phyloP scores from a whole-genome alignment of 2,888 invertebrate species.

The Notodonta ziczac region DNA sequence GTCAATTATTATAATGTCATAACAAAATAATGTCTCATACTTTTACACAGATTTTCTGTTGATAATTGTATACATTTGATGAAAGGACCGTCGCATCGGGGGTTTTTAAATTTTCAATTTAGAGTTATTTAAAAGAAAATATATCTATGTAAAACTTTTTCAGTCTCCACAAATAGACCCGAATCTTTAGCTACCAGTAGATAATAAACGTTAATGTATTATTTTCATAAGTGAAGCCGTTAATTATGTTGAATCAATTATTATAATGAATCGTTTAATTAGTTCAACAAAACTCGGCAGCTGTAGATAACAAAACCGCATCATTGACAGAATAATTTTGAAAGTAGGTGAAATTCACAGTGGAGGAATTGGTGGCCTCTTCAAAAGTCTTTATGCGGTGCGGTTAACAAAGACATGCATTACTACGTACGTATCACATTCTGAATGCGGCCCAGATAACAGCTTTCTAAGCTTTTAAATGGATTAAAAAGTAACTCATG shows the following conservation, averaged over 20 bases:
- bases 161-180: no score
- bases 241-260: background rate
- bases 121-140: no score
- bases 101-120: no score
- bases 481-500: background rate
- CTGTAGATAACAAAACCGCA: background rate
- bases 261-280: background rate
- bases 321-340: background rate
- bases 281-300: background rate
- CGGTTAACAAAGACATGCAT: background rate
- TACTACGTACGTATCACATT: background rate
- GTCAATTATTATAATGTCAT: no score
- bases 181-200: no score
- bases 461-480: background rate
- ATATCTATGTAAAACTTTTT: no score
- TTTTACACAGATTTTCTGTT: no score
- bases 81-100: no score
- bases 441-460: background rate
- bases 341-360: background rate
- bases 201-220: constrained; percentile 3
- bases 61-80: no score
- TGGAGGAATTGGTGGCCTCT: background rate
- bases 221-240: background rate
- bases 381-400: background rate
- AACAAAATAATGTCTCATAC: no score